Percentiles rank a stretch among this genome's conserved stretches.
phyloP scores from a whole-genome alignment of 1,140 invertebrate genomes.

The Drosophila neocordata region DNA sequence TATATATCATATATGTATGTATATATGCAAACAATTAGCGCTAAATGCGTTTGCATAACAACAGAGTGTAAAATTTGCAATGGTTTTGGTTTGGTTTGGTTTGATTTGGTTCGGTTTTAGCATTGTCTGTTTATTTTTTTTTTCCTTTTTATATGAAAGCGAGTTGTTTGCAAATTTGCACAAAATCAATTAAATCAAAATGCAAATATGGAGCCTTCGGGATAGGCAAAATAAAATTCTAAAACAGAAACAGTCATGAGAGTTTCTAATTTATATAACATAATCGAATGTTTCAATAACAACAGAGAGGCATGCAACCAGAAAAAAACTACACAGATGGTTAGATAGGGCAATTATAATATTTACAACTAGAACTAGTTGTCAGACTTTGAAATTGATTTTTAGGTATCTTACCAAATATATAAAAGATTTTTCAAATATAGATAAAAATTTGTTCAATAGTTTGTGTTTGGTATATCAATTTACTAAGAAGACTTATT shows the following conservation, averaged over 20 bases:
- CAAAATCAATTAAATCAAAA: constrained; percentile 67
- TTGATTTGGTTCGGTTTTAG: neutral
- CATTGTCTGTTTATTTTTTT: constrained; percentile 1
- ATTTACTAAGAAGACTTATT: no score
- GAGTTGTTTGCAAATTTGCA: constrained; percentile 31
- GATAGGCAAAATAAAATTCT: neutral
- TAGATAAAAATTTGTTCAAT: no score
- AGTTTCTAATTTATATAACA: neutral
- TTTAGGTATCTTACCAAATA: no score
- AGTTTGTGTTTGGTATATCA: no score
- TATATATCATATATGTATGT: neutral
- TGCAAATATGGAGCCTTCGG: constrained; percentile 26
- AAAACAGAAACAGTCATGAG: constrained; percentile 20
- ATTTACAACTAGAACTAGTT: constrained; percentile 14
- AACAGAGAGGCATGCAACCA: neutral
- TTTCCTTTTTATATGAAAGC: constrained; percentile 13
- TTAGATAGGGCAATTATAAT: constrained; percentile 30
- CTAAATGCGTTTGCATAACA: constrained; percentile 35
- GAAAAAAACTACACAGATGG: neutral
- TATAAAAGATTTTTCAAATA: no score
- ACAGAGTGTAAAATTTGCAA: constrained; percentile 24
- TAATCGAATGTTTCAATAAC: constrained; percentile 41
- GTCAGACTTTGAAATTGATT: no score
- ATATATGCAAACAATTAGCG: constrained; percentile 42
- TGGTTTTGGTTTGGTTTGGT: constrained; percentile 29